Base-by-base conservation (phyloP, 1,140 invertebrate species). In the Drosophila bocqueti region DNA sequence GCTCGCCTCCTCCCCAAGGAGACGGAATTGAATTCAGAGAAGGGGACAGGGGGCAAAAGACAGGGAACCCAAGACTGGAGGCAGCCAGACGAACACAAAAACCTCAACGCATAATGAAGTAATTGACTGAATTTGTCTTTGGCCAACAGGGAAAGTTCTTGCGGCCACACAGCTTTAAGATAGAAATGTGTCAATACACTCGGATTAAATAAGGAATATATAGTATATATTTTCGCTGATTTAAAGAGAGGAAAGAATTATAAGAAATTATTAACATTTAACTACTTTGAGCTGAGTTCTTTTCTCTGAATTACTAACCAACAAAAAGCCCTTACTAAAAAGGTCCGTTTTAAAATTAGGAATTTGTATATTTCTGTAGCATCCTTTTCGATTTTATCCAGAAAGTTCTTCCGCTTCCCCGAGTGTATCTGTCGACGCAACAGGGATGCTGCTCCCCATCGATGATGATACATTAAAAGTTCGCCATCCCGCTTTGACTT, bases 121-220 rank as follows among this genome's bases (percentile, higher is more conserved):
- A 90, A 89, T 89, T 84, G 84, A 81, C 77, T 76, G 76, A 65
- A 60, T 79, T 76, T 69, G 72, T 79, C 72, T 87, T 69, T 76
- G 47, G 66, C 66, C 72, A 76, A 66, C 76, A 50, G 60, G 26
- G 75, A 72, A 72, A 63, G 65, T 62, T 67, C 46, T 18, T 24
- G 61, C 40, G 38, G 45, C 16, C n/a, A 60, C 38, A 31, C 45
- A 72, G 71, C 76, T 83, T 75, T 58, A 76, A 82, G 83, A 79
- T 79, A 75, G 45, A 78, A 79, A 67, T 73, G 69, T 82, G 72
- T 62, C 66, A 5, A 26, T 38, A 40, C 54, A 57, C 36, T 40
- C 0, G 5, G 1, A 26, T 26, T 26, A 7, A 40, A 40, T 40
- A 7, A 2, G 13, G 4, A 10, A 15, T 24, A 46, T 24, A 24